A percentile compares a stretch with the other conserved stretches of the same genome.
These are phyloP conservation scores for Meteorus cinctellus DNA, from an alignment of 2,888 invertebrate genomes.

Conservation along the genomic window DNA sequence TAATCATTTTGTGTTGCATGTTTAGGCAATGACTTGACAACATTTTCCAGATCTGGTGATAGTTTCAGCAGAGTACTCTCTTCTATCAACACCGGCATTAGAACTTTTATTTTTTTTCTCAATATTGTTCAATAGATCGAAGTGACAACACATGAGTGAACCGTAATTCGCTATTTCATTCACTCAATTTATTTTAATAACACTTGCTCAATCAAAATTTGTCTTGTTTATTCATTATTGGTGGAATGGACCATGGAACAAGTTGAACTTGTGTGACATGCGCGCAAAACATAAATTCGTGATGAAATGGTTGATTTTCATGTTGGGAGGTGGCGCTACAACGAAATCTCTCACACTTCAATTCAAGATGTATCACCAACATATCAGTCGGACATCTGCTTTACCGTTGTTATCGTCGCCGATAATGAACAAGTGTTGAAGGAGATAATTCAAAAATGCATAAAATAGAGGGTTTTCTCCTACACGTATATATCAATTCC, in stretches of 20 bases:
- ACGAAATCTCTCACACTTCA: not conserved
- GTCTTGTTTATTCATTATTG: not conserved
- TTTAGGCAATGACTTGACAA: conserved; percentile 51
- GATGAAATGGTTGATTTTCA: not conserved
- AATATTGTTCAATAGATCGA: not conserved
- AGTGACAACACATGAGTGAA: not conserved
- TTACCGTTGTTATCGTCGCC: conserved; percentile 8
- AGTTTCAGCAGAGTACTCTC: conserved; percentile 58
- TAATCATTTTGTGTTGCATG: conserved; percentile 62
- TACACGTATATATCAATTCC: no score
- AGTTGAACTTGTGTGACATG: no score
- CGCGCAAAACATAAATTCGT: not conserved
- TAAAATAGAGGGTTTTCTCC: not conserved
- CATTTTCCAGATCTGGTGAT: conserved; percentile 55
- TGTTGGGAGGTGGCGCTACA: not conserved
- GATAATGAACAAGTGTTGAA: not conserved
- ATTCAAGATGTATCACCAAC: not conserved
- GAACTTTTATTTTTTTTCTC: not conserved
- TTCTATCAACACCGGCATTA: conserved; percentile 58
- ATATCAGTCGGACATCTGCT: not conserved
- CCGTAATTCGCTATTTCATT: not conserved
- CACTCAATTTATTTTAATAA: not conserved
- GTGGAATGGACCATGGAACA: not conserved
- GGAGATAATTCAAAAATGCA: not conserved
- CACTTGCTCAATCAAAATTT: not conserved